Evolutionary conservation across 2,888 invertebrate species (phyloP), one percentile per base, ranked within the genome.

Genomic region (Archaeoteleia sp.): DNA sequence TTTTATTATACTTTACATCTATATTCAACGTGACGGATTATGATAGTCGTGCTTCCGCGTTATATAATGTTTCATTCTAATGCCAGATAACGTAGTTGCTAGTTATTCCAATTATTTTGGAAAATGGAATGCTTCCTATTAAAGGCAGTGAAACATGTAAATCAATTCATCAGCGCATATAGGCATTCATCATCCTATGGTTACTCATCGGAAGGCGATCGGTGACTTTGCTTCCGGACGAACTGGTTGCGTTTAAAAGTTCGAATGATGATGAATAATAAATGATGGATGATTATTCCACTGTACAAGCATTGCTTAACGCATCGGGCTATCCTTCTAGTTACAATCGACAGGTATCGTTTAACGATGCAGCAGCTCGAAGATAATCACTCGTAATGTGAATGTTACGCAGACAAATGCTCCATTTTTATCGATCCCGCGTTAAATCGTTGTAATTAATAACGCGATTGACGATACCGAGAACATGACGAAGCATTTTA

Each of bases 381-480:
- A 37, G 25, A n/a, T 54, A 46, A 62, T 54, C 48, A 42, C 27
- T 2, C 15, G n/a, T 48, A 62, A 62, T 62, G 27, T 34, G 40
- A 46, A 39, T 48, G 34, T 42, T 32, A 13, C 35, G 15, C 40
- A 34, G 32, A 42, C 42, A 55, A 46, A 49, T 42, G 48, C 34
- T 43, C 20, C 27, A 62, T 27, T 54, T 62, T 62, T 54, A 8
- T 14, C 2, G 37, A 23, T 30, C 8, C 23, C 7, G 23, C 34
- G 23, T 10, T 48, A n/a, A 54, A 54, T 48, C 29, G 14, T 7
- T 27, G 14, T 49, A 55, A 63, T 63, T 49, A 55, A 63, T 63
- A 42, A 40, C 25, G 13, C 34, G 34, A 62, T 48, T 48, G 48
- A 46, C 61, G 48, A 27, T 13, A 20, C 5, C 39, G 51, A 43